Evolutionary conservation across 2,113 vertebrate species (phyloP).

Genomic region (Poeciliopsis prolifica): DNA sequence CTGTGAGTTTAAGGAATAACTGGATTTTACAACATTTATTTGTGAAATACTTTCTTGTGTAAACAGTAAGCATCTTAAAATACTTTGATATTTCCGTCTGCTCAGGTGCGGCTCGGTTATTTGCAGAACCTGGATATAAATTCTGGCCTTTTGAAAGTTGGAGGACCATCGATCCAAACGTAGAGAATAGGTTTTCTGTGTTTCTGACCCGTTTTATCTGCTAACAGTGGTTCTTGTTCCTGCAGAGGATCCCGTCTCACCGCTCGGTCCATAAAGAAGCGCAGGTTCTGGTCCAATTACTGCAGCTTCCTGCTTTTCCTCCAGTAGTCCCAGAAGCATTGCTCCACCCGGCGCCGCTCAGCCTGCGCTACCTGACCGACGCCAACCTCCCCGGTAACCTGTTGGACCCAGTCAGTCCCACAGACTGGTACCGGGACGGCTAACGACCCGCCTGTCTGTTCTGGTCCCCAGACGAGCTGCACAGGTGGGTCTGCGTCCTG

Average conservation of each 20-base stretch:
- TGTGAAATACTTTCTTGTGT: no score
- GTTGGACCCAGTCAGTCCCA: no score
- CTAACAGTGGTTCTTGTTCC: neutral
- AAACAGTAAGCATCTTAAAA: no score
- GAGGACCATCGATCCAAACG: no score
- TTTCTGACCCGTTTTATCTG: neutral
- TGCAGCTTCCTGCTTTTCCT: slow-evolving; percentile 89
- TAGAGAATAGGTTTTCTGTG: no score
- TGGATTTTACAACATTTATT: no score
- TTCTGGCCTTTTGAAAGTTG: no score
- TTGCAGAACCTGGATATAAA: no score
- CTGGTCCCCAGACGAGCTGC: slow-evolving; percentile 82
- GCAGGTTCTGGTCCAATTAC: slow-evolving; percentile 72
- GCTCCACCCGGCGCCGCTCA: slow-evolving; percentile 87
- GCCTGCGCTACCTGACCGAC: slow-evolving; percentile 88
- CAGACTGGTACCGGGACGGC: neutral
- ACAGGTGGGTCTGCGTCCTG: slow-evolving; percentile 83
- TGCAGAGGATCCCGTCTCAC: slow-evolving; percentile 84
- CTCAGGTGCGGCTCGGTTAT: no score
- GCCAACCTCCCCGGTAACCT: slow-evolving; percentile 89
- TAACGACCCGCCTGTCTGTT: neutral
- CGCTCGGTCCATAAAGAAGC: slow-evolving; percentile 77
- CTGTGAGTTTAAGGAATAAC: no score
- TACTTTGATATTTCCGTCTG: no score
- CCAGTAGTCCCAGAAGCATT: slow-evolving; percentile 82